Evolutionary conservation across 2,113 vertebrate genomes (phyloP).

Genomic region (Nyctibius bracteatus): DNA sequence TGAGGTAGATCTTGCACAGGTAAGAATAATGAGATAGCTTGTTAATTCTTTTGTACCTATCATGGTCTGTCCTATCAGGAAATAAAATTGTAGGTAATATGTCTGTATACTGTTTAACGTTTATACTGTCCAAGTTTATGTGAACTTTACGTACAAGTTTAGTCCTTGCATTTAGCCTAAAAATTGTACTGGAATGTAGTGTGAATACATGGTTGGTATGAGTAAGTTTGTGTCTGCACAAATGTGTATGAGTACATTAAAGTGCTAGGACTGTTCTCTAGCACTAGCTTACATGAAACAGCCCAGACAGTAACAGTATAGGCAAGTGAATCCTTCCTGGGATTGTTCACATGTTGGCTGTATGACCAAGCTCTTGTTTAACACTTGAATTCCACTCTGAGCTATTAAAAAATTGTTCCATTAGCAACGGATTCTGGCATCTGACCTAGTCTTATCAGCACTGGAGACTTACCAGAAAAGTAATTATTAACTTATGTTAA

Average conservation of each 20-base stretch:
- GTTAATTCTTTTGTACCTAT: not conserved
- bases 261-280: not conserved
- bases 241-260: not conserved
- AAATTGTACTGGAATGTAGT: not conserved
- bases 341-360: not conserved
- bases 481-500: constrained; percentile 15
- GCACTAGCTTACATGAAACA: not conserved
- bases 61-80: not conserved
- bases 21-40: not conserved
- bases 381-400: constrained; percentile 27
- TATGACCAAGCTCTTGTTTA: constrained; percentile 8
- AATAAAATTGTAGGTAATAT: not conserved
- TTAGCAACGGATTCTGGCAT: constrained; percentile 14
- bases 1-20: not conserved
- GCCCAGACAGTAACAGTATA: not conserved
- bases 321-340: not conserved
- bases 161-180: not conserved
- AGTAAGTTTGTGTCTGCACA: not conserved
- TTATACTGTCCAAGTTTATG: not conserved
- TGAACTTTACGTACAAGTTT: not conserved
- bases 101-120: not conserved
- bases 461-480: not conserved
- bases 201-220: not conserved
- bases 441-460: constrained; percentile 1
- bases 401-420: constrained; percentile 30